Percentiles rank a stretch among this genome's conserved stretches.
Evolutionary conservation across 2,888 invertebrate species (phyloP).

Genomic region (Lochmaea crataegi): DNA sequence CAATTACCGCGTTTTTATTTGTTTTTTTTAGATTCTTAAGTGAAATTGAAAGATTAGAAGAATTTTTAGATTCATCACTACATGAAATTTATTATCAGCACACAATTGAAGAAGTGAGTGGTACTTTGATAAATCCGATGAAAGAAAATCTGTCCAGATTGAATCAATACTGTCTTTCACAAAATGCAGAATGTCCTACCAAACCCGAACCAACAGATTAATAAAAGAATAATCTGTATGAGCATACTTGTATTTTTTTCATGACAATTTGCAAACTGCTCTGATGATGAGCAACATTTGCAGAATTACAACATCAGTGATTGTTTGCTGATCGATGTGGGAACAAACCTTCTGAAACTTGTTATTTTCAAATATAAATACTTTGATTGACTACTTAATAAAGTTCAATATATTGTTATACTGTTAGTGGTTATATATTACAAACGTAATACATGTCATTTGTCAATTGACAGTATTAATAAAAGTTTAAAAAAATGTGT

Average conservation of each 20-base stretch:
- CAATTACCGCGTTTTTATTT: background rate
- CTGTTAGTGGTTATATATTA: too few species aligned
- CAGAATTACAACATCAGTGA: too few species aligned
- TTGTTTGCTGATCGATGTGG: too few species aligned
- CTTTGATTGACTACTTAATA: too few species aligned
- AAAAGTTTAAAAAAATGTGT: background rate
- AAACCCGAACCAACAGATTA: background rate
- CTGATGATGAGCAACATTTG: too few species aligned
- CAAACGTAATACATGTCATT: background rate
- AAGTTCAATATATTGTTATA: too few species aligned
- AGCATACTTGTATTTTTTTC: background rate
- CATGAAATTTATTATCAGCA: constrained; percentile 69
- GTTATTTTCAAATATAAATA: too few species aligned
- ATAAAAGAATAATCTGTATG: background rate
- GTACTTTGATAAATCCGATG: constrained; percentile 69
- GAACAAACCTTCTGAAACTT: too few species aligned
- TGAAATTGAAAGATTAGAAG: constrained; percentile 69
- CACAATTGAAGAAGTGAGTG: constrained; percentile 72
- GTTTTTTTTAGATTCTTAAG: constrained; percentile 64
- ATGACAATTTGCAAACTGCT: too few species aligned
- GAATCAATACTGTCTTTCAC: constrained; percentile 56
- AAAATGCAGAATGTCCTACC: background rate
- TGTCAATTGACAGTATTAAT: background rate
- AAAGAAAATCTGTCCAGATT: constrained; percentile 67
- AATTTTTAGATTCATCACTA: constrained; percentile 68